Evolutionary conservation across 2,113 vertebrate species (phyloP).

Genomic region (Hippocampus zosterae): DNA sequence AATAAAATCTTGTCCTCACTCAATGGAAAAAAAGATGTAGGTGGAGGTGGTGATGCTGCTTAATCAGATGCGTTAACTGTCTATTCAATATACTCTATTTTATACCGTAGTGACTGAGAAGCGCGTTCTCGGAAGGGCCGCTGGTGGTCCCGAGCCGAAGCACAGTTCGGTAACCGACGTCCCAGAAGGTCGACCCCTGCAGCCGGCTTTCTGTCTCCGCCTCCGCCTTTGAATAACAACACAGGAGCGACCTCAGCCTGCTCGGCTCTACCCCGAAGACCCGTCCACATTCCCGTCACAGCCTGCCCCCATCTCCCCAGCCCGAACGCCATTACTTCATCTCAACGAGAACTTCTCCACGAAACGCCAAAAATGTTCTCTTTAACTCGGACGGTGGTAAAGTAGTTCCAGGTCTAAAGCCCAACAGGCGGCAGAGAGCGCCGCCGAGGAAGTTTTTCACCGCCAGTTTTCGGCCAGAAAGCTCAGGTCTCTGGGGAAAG

Average conservation of each 20-base stretch:
- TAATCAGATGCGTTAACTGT: too few species aligned
- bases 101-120: too few species aligned
- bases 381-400: slow-evolving; percentile 26
- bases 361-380: slow-evolving; percentile 13
- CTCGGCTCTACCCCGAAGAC: slow-evolving; percentile 40
- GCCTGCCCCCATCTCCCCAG: slow-evolving; percentile 20
- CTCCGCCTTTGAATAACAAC: slow-evolving; percentile 63
- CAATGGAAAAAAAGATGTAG: neutral
- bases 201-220: slow-evolving; percentile 54
- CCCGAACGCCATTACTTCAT: slow-evolving; percentile 23
- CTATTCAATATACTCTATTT: too few species aligned
- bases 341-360: slow-evolving; percentile 19
- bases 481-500: slow-evolving; percentile 39
- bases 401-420: slow-evolving; percentile 11
- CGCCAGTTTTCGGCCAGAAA: slow-evolving; percentile 44
- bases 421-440: neutral
- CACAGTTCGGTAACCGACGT: slow-evolving; percentile 16
- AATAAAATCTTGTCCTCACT: neutral
- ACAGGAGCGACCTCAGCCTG: slow-evolving; percentile 40
- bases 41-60: too few species aligned
- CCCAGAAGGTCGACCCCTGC: slow-evolving; percentile 41
- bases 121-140: neutral
- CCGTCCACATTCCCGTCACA: slow-evolving; percentile 34
- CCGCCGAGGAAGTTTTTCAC: slow-evolving; percentile 47
- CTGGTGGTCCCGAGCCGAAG: slow-evolving; percentile 10